phyloP scores from a whole-genome alignment of 1,140 invertebrate genomes.

The Drosophila paulistorum region DNA sequence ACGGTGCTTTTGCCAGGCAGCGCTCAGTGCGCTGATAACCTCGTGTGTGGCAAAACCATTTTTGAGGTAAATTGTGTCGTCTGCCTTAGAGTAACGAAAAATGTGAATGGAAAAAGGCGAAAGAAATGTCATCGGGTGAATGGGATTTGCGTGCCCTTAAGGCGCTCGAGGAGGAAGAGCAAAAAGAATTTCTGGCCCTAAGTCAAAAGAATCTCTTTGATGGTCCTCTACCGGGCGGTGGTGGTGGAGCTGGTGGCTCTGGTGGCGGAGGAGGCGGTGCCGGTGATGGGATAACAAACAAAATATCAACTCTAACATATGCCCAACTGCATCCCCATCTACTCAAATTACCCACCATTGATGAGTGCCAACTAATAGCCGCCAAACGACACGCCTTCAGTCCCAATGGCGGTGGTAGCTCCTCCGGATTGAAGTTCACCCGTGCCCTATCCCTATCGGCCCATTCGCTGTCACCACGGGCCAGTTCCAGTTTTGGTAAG shows the following conservation, averaged over 20 bases:
- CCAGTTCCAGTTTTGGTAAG: conserved; percentile 54
- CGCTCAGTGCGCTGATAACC: conserved; percentile 63
- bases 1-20: conserved; percentile 33
- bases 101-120: conserved; percentile 37
- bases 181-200: conserved; percentile 73
- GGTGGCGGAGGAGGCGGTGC: conserved; percentile 10
- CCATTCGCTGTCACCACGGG: conserved; percentile 60
- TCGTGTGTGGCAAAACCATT: conserved; percentile 56
- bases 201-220: conserved; percentile 73
- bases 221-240: conserved; percentile 55
- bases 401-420: conserved; percentile 33
- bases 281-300: conserved; percentile 18
- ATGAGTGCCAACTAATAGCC: conserved; percentile 71
- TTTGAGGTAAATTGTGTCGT: not conserved
- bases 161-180: conserved; percentile 80
- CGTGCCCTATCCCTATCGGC: conserved; percentile 75
- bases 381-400: conserved; percentile 51
- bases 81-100: not conserved
- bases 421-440: conserved; percentile 62
- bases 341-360: conserved; percentile 74
- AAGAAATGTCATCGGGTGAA: conserved; percentile 76
- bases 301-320: conserved; percentile 44
- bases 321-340: conserved; percentile 74
- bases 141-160: conserved; percentile 81
- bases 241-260: conserved; percentile 9